Evolutionary conservation across 2,113 vertebrate genomes (phyloP), one percentile per base, ranked within the genome.

Genomic region (Eurystomus gularis): DNA sequence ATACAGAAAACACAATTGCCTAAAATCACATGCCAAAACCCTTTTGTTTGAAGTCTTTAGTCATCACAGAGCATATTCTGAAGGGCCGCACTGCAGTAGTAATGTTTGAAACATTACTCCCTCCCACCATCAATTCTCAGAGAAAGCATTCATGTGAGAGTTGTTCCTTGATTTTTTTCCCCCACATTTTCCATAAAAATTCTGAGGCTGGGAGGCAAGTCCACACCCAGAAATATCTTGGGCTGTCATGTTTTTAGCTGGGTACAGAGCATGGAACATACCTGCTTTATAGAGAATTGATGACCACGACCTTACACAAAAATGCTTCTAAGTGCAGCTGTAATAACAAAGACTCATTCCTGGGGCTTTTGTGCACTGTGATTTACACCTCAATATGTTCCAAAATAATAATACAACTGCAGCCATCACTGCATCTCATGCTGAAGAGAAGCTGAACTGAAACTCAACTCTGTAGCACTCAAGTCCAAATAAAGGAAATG

Each of bases 31-130:
- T 10, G 35, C 37, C 80, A 91, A 84, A 88, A 35, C 0, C 39
- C 57, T 96, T 92, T 86, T 93, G 76, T 90, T 23, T 83, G 31
- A 80, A 86, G 58, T 51, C 77, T 88, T 86, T 46, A 86, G 71
- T 42, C 93, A 90, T 24, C 86, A 85, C 37, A 37, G 21, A 86
- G 49, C 2, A 0, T 58, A 35, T 70, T 62, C 79, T 60, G 51
- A 91, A 88, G 72, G 69, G 69, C 91, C 6, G 72, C 83, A 92
- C 60, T 92, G 95, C 91, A 94, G 88, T 5, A 90, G 39, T 15
- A 55, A 55, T n/a, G 61, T 66, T 4, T 80, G 87, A 93, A 94
- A 69, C 62, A 54, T 57, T 46, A 80, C 46, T 81, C 58, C 55
- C 51, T 80, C 71, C 29, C 23, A 49, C 29, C 44, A 88, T 33